phyloP scores from a whole-genome alignment of 2,888 invertebrate genomes.

The Coleophora flavipennella region DNA sequence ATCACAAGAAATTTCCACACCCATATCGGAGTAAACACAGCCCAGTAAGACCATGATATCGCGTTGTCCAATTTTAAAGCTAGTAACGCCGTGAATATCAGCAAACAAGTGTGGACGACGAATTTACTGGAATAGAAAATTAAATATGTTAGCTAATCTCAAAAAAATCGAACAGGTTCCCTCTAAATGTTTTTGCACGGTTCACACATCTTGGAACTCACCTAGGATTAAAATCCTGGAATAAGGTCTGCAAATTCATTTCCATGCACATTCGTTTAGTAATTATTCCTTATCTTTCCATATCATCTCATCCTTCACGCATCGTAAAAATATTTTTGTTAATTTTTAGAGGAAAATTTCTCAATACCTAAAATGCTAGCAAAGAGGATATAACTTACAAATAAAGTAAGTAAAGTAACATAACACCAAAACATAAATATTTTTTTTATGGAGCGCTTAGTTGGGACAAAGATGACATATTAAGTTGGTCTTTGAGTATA shows the following conservation, averaged over 20 bases:
- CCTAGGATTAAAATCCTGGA: conserved; percentile 95
- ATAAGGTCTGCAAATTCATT: conserved; percentile 91
- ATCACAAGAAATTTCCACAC: conserved; percentile 96
- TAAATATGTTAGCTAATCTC: background rate
- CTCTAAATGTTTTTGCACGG: no score
- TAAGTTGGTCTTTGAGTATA: no score
- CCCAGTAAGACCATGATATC: conserved; percentile 96
- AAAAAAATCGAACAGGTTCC: background rate
- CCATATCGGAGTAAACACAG: conserved; percentile 97
- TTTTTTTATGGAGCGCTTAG: no score
- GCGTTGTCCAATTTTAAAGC: conserved; percentile 91
- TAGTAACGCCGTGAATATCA: conserved; percentile 92
- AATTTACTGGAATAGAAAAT: conserved; percentile 84
- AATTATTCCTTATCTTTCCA: conserved; percentile 35
- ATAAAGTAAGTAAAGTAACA: no score
- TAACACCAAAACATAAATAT: no score
- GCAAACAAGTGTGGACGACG: conserved; percentile 93
- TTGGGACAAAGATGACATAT: no score
- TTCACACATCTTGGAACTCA: conserved; percentile 54
- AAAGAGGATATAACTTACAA: no score
- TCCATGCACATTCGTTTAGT: conserved; percentile 56
- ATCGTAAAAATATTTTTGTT: no score
- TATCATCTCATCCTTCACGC: no score
- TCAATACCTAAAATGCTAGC: no score
- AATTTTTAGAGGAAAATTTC: no score